Conservation (phyloP, 2,113 vertebrate species). For the Pimephales promelas region DNA sequence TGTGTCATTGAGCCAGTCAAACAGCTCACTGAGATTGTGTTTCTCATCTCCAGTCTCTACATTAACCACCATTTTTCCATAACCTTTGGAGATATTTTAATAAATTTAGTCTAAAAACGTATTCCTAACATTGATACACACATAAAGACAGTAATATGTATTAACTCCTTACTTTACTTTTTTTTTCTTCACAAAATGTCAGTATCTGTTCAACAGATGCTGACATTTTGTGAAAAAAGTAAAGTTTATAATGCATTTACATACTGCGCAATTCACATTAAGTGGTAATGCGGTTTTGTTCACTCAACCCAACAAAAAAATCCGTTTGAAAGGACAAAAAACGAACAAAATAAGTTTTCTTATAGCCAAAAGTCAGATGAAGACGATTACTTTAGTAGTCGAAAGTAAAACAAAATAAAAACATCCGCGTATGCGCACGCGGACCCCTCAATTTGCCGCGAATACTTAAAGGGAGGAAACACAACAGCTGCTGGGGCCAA, state of each 20-base stretch:
- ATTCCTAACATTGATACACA: background rate
- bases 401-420: background rate
- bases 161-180: background rate
- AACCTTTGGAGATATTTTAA: constrained; percentile 7
- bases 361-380: background rate
- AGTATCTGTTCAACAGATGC: background rate
- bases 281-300: background rate
- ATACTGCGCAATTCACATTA: background rate
- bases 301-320: background rate
- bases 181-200: too few relatives aligned
- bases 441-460: background rate
- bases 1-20: constrained; percentile 88
- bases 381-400: background rate
- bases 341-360: background rate
- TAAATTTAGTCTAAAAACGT: background rate
- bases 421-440: background rate
- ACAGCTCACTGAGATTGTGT: constrained; percentile 78
- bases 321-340: background rate
- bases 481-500: background rate
- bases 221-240: background rate
- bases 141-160: background rate
- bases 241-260: background rate
- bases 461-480: constrained; percentile 13
- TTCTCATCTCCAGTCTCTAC: constrained; percentile 71
- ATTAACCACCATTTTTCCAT: constrained; percentile 79